Conservation (phyloP, 2,113 vertebrate genomes). For the Saccopteryx bilineata region DNA sequence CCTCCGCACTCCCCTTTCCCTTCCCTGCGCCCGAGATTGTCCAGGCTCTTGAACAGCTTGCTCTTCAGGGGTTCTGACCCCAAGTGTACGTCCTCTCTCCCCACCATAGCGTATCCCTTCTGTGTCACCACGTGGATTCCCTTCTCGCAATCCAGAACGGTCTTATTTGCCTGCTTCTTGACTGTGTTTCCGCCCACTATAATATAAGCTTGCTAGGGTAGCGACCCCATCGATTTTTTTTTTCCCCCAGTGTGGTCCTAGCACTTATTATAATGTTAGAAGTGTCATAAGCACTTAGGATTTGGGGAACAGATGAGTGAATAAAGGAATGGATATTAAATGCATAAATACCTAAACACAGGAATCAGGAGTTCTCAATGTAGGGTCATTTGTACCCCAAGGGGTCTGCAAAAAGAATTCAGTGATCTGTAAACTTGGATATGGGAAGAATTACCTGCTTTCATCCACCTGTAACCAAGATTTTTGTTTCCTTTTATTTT, state of each 20-base stretch:
- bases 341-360: not conserved
- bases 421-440: not conserved
- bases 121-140: not conserved
- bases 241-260: not conserved
- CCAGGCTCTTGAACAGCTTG: not conserved
- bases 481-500: not conserved
- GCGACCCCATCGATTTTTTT: not conserved
- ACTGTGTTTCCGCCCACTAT: not conserved
- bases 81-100: not conserved
- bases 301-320: not conserved
- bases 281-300: not conserved
- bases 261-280: not conserved
- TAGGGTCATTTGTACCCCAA: not conserved
- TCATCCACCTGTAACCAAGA: not conserved
- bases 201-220: not conserved
- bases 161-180: not conserved
- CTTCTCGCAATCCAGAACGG: not conserved
- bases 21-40: accelerated
- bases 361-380: not conserved
- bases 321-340: not conserved
- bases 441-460: not conserved
- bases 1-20: not conserved
- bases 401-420: not conserved
- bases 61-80: not conserved
- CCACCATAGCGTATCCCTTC: not conserved